Base-by-base conservation (phyloP, 1,140 invertebrate species). In the Drosophila truncata region DNA sequence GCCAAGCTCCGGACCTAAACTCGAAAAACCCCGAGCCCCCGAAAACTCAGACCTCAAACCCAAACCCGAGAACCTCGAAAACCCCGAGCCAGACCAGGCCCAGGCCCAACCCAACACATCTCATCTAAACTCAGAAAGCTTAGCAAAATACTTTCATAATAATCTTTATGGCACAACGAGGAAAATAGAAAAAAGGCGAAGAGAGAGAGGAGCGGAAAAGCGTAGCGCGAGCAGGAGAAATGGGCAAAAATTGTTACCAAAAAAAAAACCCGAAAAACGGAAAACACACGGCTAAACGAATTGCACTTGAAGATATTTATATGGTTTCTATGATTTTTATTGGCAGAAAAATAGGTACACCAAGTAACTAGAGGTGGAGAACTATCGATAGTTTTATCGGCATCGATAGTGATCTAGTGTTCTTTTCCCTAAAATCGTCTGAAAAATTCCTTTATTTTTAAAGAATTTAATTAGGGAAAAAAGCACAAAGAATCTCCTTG, bases 61-160 rank as follows among this genome's bases (percentile, higher is more conserved):
- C 31, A 18, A 2, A n/a, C n/a, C n/a, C n/a, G n/a, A n/a, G n/a
- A n/a, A n/a, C n/a, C n/a, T n/a, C n/a, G n/a, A n/a, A 27, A 27
- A 27, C 27, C 35, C 64, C 44, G 33, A 20, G 18, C 41, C 39
- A 7, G 11, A 13, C 42, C 42, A 20, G 11, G 11, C 7, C 39
- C 64, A 27, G 39, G 20, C 10, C 44, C 65, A 37, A 7, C 29
- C 41, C 75, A 42, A 31, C 33, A 50, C 62, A 67, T 57, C 73
- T 54, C 73, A 75, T 58, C 73, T 61, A 64, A 42, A 60, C 63
- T 67, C 54, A 44, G 41, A 79, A 76, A 86, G 83, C 83, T 87
- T 80, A 83, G 80, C 64, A 87, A 83, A 88, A 87, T 83, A 83
- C 84, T 87, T 88, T 88, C 80, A 87, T 87, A 87, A 87, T 87